Evolutionary conservation across 2,113 vertebrate species (phyloP).

Genomic region (Excalfactoria chinensis): DNA sequence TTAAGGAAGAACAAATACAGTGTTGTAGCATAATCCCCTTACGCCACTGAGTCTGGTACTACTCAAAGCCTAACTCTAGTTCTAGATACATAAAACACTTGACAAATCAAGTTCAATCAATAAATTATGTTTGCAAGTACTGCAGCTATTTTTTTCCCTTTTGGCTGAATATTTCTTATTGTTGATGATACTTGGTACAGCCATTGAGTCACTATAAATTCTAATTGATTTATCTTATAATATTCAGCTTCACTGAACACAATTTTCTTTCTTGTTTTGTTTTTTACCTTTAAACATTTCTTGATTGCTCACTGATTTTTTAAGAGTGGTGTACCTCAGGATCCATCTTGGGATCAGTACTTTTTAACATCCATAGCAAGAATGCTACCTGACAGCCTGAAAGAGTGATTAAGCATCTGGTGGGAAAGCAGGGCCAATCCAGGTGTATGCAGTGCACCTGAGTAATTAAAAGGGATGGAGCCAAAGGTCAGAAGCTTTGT

Average conservation of each 20-base stretch:
- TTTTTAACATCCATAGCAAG: no score
- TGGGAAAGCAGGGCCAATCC: no score
- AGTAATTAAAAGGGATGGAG: no score
- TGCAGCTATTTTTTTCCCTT: conserved; percentile 11
- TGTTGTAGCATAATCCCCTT: neutral
- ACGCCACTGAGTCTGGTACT: neutral
- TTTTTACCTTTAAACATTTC: neutral
- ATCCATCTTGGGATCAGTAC: no score
- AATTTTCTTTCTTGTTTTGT: neutral
- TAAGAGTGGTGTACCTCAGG: neutral
- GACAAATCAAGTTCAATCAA: conserved; percentile 19
- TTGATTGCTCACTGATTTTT: neutral
- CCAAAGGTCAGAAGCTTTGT: no score
- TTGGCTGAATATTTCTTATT: conserved; percentile 22
- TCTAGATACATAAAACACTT: neutral
- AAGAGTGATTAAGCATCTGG: no score
- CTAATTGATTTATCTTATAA: neutral
- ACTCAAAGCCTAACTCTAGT: neutral
- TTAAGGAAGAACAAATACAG: neutral
- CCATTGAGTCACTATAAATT: neutral
- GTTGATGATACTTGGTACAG: neutral
- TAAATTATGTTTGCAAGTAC: neutral
- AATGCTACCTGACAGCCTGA: no score
- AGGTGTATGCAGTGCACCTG: no score
- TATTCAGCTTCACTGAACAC: neutral